Evolutionary conservation across 2,113 vertebrate genomes (phyloP).

Genomic region (Orientallactaga bullata): DNA sequence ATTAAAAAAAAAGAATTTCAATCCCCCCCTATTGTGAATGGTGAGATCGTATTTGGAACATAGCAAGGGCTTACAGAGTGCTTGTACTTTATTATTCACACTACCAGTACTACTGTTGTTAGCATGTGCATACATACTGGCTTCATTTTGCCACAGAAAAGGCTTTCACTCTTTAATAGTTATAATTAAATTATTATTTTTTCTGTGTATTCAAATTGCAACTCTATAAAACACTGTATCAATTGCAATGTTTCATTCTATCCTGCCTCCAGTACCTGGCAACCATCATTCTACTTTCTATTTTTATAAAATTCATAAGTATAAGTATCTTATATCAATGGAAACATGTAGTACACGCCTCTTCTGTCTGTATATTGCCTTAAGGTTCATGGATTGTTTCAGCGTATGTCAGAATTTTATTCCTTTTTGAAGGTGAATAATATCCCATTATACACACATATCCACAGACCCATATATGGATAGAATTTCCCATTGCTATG

Average conservation of each 20-base stretch:
- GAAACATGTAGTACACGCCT: background rate
- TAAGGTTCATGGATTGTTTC: background rate
- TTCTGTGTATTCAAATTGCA: background rate
- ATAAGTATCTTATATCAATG: background rate
- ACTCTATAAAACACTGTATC: background rate
- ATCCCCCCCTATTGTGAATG: no score
- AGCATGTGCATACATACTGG: background rate
- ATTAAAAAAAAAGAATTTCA: no score
- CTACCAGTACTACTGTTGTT: background rate
- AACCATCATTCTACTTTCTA: background rate
- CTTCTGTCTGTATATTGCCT: background rate
- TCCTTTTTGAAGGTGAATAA: background rate
- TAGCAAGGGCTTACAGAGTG: background rate
- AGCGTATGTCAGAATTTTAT: background rate
- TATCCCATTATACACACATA: background rate
- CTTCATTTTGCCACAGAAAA: background rate
- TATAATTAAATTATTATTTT: background rate
- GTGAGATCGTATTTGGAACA: background rate
- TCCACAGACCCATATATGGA: background rate
- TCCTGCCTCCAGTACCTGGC: background rate
- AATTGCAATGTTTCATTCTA: background rate
- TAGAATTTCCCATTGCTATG: background rate
- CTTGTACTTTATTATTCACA: background rate
- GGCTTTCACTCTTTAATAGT: background rate
- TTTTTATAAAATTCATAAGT: background rate